Conservation (phyloP, 2,888 invertebrate genomes). For the Volucella inanis region DNA sequence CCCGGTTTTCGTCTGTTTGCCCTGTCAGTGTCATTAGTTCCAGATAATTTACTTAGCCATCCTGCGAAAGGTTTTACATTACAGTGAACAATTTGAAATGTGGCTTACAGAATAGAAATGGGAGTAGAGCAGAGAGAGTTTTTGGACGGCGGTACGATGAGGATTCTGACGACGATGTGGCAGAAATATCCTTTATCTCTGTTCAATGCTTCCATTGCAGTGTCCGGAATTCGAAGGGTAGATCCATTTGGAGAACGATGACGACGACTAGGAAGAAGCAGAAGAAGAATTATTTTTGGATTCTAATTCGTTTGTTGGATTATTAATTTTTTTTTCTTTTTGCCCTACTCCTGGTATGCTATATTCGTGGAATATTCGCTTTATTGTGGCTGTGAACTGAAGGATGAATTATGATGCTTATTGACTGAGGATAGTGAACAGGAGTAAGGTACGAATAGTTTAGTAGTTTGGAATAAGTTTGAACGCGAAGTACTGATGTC, state of each 20-base stretch:
- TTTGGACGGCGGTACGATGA: slow-evolving; percentile 42
- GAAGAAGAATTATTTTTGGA: slow-evolving; percentile 26
- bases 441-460: slow-evolving; percentile 12
- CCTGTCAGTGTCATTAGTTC: slow-evolving; percentile 75
- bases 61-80: slow-evolving; percentile 74
- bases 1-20: slow-evolving; percentile 54
- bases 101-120: slow-evolving; percentile 47
- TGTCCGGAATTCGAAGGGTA: slow-evolving; percentile 52
- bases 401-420: slow-evolving; percentile 74
- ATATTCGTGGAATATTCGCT: slow-evolving; percentile 18
- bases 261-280: too few species aligned
- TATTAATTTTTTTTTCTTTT: slow-evolving; percentile 13
- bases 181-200: slow-evolving; percentile 66
- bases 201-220: slow-evolving; percentile 69
- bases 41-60: slow-evolving; percentile 75
- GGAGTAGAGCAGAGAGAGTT: slow-evolving; percentile 35
- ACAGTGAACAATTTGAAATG: slow-evolving; percentile 74
- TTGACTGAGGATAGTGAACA: slow-evolving; percentile 42
- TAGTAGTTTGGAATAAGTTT: slow-evolving; percentile 3
- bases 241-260: slow-evolving; percentile 12
- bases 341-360: slow-evolving; percentile 20
- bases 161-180: slow-evolving; percentile 15
- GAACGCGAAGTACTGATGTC: slow-evolving; percentile 8
- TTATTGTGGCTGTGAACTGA: slow-evolving; percentile 71
- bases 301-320: slow-evolving; percentile 5